Base-by-base conservation (phyloP, 2,113 vertebrate genomes). In the Oreochromis spilurus region DNA sequence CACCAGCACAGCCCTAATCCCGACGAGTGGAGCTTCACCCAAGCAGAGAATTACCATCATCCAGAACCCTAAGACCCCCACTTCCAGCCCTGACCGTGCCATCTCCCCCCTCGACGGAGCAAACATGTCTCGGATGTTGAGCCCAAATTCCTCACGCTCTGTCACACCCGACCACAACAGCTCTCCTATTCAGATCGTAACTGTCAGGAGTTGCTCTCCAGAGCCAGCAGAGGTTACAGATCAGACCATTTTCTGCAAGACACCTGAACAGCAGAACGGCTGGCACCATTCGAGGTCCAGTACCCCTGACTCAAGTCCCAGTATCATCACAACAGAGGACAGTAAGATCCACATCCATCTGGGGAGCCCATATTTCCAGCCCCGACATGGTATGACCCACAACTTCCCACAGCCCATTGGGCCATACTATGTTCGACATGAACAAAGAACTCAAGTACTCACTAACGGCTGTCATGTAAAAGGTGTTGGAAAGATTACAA, bases 281-380 rank as follows among this genome's bases (percentile, higher is more conserved):
- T 98, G 97, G 97, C 97, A 98, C 77, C 95, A 97, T 91, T 97
- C 98, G 55, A 97, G 96, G 94, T 98, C 97, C 91, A 98, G 97
- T 95, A 97, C 97, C 86, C 97, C 97, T 75, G 97, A 97, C 84
- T 95, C 97, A 1, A 96, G 97, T 93, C 97, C 98, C 83, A 97
- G 96, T 89, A 97, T 99, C 93, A 97, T 98, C 96, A 98, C 97
- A 96, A 97, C 98, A 93, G 98, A 99, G 87, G 99, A 99, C 95
- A 99, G 98, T 94, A 99, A 99, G 97, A 99, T 99, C 94, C 98
- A 99, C 85, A 99, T 99, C 94, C 98, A 99, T 88, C 97, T 99
- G 94, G 98, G 98, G 93, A 98, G 95, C 88, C 97, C 98, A 79
- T 98, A 97, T 3, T 90, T 97, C 91, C 98, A 98, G 93, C 90